Evolutionary conservation across 2,113 vertebrate species (phyloP).

Genomic region (Lophura nycthemera): DNA sequence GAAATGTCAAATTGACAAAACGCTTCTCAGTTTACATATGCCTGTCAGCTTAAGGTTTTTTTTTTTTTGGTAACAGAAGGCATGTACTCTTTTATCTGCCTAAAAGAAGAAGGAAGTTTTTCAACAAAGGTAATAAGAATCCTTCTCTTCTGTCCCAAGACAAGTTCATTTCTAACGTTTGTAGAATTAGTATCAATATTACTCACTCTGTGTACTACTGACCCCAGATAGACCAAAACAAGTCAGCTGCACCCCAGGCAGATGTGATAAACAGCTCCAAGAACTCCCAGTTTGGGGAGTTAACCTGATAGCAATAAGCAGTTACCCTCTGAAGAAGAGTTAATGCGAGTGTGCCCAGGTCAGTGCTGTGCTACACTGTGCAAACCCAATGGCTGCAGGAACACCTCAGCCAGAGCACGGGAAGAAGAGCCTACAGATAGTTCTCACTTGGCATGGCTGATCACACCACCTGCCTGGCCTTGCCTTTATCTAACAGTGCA

Average conservation of each 20-base stretch:
- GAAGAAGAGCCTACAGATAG: neutral
- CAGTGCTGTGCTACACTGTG: no score
- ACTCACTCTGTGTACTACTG: neutral
- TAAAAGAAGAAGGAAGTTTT: neutral
- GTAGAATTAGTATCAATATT: neutral
- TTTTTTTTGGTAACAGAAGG: neutral
- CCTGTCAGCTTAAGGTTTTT: neutral
- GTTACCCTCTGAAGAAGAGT: neutral
- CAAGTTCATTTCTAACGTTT: neutral
- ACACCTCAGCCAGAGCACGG: accelerated
- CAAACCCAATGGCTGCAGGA: neutral
- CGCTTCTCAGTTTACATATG: neutral
- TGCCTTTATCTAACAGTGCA: neutral
- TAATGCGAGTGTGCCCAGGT: neutral
- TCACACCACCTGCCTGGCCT: neutral
- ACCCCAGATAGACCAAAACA: neutral
- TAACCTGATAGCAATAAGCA: neutral
- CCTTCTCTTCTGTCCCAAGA: neutral
- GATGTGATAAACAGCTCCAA: neutral
- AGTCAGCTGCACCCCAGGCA: neutral
- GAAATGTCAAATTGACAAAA: neutral
- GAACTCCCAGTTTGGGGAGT: neutral
- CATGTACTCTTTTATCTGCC: neutral
- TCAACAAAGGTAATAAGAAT: neutral
- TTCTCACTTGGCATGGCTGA: neutral